Evolutionary conservation across 2,797 vertebrate species (phyloP).

Genomic region (Alca torda): DNA sequence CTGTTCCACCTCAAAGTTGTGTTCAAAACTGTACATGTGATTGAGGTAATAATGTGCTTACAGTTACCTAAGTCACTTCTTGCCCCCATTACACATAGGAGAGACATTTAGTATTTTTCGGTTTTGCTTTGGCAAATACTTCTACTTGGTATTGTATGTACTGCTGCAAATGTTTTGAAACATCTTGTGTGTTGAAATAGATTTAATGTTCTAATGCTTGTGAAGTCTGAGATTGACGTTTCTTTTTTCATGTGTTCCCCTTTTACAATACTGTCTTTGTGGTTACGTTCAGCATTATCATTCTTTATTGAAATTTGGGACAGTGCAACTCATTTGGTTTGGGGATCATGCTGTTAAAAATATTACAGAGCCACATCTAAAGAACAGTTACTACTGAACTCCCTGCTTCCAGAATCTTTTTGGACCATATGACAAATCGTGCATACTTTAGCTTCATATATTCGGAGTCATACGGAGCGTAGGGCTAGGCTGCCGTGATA

Average conservation of each 20-base stretch:
- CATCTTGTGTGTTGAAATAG: not conserved
- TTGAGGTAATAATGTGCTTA: not conserved
- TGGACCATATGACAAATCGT: not conserved
- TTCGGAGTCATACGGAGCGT: not conserved
- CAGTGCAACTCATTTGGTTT: not conserved
- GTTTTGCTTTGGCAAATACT: not conserved
- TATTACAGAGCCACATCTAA: conserved; percentile 22
- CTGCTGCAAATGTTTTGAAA: not conserved
- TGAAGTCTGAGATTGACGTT: not conserved
- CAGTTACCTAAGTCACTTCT: not conserved
- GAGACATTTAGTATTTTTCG: not conserved
- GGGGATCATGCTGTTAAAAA: conserved; percentile 18
- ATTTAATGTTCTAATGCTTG: not conserved
- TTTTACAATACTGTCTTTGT: not conserved
- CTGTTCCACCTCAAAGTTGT: not conserved
- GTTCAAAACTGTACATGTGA: not conserved
- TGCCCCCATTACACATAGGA: not conserved
- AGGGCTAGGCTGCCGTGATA: not conserved
- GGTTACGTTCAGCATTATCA: not conserved
- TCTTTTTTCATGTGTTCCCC: not conserved
- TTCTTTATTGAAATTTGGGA: not conserved
- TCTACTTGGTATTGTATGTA: not conserved
- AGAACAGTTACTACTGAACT: not conserved
- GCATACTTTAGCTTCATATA: not conserved
- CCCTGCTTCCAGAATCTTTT: not conserved